phyloP scores from a whole-genome alignment of 2,113 vertebrate species.

The Australoheros scitulus region DNA sequence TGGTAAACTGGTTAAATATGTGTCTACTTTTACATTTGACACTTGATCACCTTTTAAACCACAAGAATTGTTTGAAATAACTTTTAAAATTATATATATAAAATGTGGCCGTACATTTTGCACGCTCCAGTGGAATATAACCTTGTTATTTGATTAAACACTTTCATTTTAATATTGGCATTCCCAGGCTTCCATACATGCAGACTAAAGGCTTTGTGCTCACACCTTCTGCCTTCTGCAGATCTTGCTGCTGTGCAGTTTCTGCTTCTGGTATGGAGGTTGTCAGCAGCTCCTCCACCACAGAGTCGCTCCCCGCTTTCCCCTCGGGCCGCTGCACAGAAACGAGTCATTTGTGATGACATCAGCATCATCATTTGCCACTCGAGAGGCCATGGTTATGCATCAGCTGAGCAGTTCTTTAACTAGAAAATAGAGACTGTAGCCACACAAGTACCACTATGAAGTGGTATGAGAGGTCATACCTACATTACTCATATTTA shows the following conservation, averaged over 20 bases:
- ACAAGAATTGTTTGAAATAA: too few species aligned
- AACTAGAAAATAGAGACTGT: neutral
- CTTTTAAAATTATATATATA: too few species aligned
- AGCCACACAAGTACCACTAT: too few species aligned
- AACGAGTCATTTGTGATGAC: neutral
- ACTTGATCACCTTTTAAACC: too few species aligned
- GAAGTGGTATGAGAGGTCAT: too few species aligned
- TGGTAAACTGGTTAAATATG: too few species aligned
- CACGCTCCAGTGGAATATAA: too few species aligned
- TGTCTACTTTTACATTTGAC: too few species aligned
- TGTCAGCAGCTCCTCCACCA: conserved; percentile 40
- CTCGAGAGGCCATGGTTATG: neutral
- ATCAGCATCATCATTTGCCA: neutral
- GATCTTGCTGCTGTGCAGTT: conserved; percentile 10
- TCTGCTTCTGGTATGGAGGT: conserved; percentile 1
- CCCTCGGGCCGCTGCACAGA: conserved; percentile 59
- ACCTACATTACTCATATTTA: neutral
- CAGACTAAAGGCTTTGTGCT: neutral
- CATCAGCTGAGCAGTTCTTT: neutral
- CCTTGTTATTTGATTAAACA: neutral
- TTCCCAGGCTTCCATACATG: neutral
- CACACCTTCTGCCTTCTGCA: conserved; percentile 50
- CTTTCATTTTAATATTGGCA: neutral
- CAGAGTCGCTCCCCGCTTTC: conserved; percentile 37
- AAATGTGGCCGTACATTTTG: too few species aligned